Percentiles rank a stretch among this genome's conserved stretches.
phyloP scores from a whole-genome alignment of 2,888 invertebrate genomes.

The Eugnorisma glareosa region DNA sequence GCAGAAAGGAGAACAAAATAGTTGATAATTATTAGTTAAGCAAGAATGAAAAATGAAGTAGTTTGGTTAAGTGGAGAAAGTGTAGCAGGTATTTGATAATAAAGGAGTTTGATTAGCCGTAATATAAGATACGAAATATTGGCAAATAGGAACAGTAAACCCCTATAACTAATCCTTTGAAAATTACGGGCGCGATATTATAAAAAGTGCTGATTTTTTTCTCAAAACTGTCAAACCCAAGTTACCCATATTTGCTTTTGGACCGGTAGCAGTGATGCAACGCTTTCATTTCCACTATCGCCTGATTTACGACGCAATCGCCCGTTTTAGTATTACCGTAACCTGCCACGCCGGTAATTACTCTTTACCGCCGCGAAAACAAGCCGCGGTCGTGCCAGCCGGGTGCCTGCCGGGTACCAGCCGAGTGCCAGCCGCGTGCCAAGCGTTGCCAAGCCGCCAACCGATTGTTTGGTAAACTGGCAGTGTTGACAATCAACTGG shows the following conservation, averaged over 20 bases:
- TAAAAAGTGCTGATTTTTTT: background rate
- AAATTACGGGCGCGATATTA: background rate
- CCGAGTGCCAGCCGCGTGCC: constrained; percentile 12
- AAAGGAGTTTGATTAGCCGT: background rate
- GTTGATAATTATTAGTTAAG: background rate
- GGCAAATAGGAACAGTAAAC: background rate
- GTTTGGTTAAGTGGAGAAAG: too few relatives aligned
- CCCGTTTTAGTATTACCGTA: constrained; percentile 42
- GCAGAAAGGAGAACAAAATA: background rate
- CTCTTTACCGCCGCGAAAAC: constrained; percentile 51
- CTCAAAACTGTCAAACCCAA: background rate
- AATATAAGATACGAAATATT: background rate
- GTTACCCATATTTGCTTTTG: background rate
- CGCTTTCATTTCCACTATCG: constrained; percentile 39
- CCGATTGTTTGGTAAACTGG: constrained; percentile 45
- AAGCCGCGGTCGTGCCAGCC: constrained; percentile 19
- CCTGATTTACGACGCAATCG: constrained; percentile 63
- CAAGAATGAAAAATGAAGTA: background rate
- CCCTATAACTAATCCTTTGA: background rate
- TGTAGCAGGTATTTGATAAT: background rate
- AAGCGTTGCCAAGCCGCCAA: constrained; percentile 16
- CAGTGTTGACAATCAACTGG: constrained; percentile 25
- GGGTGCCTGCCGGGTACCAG: constrained; percentile 12
- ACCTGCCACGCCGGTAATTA: constrained; percentile 46
- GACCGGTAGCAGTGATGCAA: constrained; percentile 4